These are phyloP conservation scores for Mionectes olivaceus DNA, from an alignment of 2,797 vertebrate species.

Conservation along the genomic window DNA sequence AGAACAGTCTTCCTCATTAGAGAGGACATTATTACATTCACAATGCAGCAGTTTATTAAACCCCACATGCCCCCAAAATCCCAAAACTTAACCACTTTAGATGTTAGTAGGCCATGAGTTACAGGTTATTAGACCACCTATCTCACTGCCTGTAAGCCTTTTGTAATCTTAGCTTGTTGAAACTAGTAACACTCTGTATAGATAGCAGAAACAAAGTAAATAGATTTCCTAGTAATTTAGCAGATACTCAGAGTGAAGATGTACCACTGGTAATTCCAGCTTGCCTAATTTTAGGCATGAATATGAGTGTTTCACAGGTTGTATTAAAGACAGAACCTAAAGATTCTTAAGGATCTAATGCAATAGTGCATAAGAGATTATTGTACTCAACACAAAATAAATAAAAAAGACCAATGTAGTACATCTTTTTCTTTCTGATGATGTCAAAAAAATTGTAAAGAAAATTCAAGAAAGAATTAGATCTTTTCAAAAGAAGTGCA, in stretches of 20 bases:
- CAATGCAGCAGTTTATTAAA: background rate
- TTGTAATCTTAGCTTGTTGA: background rate
- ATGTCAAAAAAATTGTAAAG: background rate
- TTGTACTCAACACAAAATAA: background rate
- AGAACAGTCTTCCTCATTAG: background rate
- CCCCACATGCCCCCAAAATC: background rate
- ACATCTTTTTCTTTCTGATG: background rate
- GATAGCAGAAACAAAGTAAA: background rate
- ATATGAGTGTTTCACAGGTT: background rate
- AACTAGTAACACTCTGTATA: background rate
- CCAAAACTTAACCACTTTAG: background rate
- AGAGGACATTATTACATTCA: background rate
- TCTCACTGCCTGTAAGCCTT: background rate
- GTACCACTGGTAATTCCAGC: background rate
- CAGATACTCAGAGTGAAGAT: background rate
- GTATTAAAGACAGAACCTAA: background rate
- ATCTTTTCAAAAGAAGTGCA: background rate
- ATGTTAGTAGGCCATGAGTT: background rate
- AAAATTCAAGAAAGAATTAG: background rate
- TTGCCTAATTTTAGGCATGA: background rate
- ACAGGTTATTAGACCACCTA: conserved; percentile 7
- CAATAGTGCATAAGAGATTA: background rate
- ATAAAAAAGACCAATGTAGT: background rate
- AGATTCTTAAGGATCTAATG: background rate
- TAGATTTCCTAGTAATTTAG: background rate